Evolutionary conservation across 2,113 vertebrate genomes (phyloP), one percentile per base, ranked within the genome.

Genomic region (Plestiodon gilberti): DNA sequence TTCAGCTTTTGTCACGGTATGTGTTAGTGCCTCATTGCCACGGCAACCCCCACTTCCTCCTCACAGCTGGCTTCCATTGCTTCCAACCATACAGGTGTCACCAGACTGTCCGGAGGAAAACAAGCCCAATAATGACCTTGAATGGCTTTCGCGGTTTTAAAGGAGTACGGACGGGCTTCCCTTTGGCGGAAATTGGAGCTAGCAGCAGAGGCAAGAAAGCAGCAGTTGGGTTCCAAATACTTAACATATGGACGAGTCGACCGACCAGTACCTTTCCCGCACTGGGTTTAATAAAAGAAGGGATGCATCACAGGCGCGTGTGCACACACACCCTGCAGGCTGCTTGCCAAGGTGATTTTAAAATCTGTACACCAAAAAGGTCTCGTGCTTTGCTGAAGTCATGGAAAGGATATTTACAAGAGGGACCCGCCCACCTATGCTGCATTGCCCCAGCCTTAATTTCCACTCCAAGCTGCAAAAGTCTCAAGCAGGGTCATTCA

Each of bases 101-200:
- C 64, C 25, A 25, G 80, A 83, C 76, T 40, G 2, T 78, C 71
- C 48, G 7, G 71, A 73, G 89, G 78, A 1, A 61, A 81, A 84
- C 88, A 85, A 65, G 0, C 86, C 83, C 0, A 55, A 89, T 83
- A 82, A 82, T 59, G 90, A 93, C 92, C 92, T 64, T 1, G 77
- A 62, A 84, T 75, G 74, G 87, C 85, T 91, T 93, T 84, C 87
- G 25, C 20, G 70, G 30, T 89, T 94, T 86, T 62, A 87, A 91
- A 85, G 78, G 90, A 94, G 88, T 30, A 91, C 0, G 59, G 85
- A 92, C 52, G 1, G 69, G 91, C 73, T 95, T 96, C 95, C 94
- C 86, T 91, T 94, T 65, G 75, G 89, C 77, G 78, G 94, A 95
- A 95, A 96, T 93, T 81, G 92, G 89, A 90, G 86, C 84, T 73